These are phyloP conservation scores for Steinernema carpocapsae DNA, from an alignment of 2,888 invertebrate genomes.

Conservation along the genomic window DNA sequence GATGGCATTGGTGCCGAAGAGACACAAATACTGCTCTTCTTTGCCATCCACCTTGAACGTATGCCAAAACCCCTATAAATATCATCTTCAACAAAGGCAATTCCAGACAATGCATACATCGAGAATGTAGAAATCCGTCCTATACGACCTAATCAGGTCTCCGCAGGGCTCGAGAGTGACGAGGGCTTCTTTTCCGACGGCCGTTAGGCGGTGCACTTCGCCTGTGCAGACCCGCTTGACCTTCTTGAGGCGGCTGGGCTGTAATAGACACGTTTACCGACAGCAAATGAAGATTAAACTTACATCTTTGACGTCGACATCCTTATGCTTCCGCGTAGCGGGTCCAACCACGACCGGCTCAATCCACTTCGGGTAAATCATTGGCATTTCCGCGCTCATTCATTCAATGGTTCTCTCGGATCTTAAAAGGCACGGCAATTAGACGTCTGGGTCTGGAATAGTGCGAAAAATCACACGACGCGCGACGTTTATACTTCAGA, in stretches of 20 bases:
- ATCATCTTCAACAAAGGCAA: neutral
- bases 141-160: constrained; percentile 8
- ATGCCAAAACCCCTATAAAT: constrained; percentile 19
- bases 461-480: too few relatives aligned
- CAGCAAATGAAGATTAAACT: too few relatives aligned
- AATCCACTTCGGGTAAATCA: too few relatives aligned
- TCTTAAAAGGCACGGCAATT: too few relatives aligned
- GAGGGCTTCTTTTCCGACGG: constrained; percentile 13
- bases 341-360: too few relatives aligned
- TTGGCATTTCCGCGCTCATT: too few relatives aligned
- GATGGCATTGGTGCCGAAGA: constrained; percentile 14
- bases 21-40: neutral
- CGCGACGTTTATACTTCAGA: too few relatives aligned
- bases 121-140: constrained; percentile 25
- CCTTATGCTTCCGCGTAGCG: too few relatives aligned
- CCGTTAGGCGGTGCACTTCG: constrained; percentile 11
- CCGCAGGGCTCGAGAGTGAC: constrained; percentile 16
- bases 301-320: too few relatives aligned
- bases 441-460: too few relatives aligned
- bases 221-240: constrained; percentile 10
- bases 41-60: constrained; percentile 2
- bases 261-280: neutral
- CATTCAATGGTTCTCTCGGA: too few relatives aligned
- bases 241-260: constrained; percentile 7
- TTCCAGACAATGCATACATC: neutral